A percentile compares a stretch with the other conserved stretches of the same genome.
These are phyloP conservation scores for Dryas iulia DNA, from an alignment of 1,140 invertebrate genomes.

Conservation along the genomic window DNA sequence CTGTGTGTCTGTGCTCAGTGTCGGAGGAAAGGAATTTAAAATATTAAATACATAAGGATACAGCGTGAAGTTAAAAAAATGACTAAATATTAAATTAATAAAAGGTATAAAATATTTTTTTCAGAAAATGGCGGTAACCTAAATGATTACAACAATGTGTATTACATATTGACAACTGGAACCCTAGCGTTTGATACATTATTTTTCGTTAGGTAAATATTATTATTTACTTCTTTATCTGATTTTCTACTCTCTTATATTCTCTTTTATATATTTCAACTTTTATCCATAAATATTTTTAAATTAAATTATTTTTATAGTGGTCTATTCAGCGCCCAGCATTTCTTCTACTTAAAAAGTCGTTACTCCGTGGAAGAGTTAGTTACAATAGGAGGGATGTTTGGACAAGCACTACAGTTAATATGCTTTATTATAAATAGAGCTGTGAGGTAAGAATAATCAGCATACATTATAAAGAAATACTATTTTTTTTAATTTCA, in stretches of 20 bases:
- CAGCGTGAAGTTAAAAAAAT: too few species aligned
- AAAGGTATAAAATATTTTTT: constrained; percentile 24
- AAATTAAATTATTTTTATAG: constrained; percentile 31
- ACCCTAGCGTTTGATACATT: constrained; percentile 67
- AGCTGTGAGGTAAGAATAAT: constrained; percentile 51
- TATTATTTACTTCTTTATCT: neutral
- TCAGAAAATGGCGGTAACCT: constrained; percentile 52
- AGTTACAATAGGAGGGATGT: constrained; percentile 52
- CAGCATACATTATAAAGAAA: too few species aligned
- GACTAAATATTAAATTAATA: too few species aligned
- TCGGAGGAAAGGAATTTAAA: neutral
- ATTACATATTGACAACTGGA: constrained; percentile 58
- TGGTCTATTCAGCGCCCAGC: constrained; percentile 66
- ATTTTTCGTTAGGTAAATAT: constrained; percentile 63
- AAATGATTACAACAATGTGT: constrained; percentile 44
- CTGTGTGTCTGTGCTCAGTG: too few species aligned
- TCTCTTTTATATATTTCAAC: too few species aligned
- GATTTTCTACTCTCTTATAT: too few species aligned
- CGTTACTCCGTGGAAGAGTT: constrained; percentile 61
- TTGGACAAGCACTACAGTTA: constrained; percentile 60
- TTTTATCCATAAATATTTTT: too few species aligned
- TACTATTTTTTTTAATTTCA: too few species aligned
- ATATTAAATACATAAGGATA: neutral
- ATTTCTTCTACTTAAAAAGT: constrained; percentile 71
- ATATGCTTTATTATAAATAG: constrained; percentile 68